Percentiles rank a stretch among this genome's conserved stretches.
Conservation (phyloP, 2,797 vertebrate genomes). For the Phyllotis vaccarum region DNA sequence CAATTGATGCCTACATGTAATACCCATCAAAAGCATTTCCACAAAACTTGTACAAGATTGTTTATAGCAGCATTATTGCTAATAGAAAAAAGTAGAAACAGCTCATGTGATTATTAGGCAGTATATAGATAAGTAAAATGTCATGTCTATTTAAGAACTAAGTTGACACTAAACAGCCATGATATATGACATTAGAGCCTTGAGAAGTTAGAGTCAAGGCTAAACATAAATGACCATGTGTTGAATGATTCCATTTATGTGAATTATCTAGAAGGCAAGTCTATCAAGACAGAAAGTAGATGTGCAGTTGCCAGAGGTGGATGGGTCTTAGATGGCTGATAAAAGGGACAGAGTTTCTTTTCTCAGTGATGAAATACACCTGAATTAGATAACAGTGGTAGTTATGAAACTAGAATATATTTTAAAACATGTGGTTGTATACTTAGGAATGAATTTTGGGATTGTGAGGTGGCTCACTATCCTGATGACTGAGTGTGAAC, state of each 20-base stretch:
- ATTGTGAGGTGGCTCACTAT: background rate
- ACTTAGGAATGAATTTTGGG: conserved; percentile 3
- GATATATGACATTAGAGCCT: background rate
- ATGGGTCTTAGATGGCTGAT: background rate
- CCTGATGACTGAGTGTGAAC: background rate
- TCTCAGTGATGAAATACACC: conserved; percentile 1
- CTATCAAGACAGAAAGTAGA: background rate
- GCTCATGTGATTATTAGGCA: background rate
- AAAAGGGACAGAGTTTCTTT: background rate
- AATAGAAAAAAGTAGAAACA: conserved; percentile 5
- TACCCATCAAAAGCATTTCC: conserved; percentile 32
- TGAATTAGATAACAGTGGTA: conserved; percentile 18
- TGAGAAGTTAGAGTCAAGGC: conserved; percentile 25
- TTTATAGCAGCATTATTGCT: conserved; percentile 42
- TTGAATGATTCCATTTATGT: conserved; percentile 2
- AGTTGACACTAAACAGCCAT: conserved; percentile 34
- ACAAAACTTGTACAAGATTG: background rate
- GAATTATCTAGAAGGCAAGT: conserved; percentile 33
- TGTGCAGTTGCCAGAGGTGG: conserved; percentile 1
- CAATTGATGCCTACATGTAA: background rate
- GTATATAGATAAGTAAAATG: conserved; percentile 16
- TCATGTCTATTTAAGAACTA: background rate
- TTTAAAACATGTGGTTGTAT: background rate
- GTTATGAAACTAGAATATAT: background rate
- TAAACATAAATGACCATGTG: background rate